Evolutionary conservation across 2,888 invertebrate species (phyloP), one percentile per base, ranked within the genome.

Genomic region (Xiphydria camelus): DNA sequence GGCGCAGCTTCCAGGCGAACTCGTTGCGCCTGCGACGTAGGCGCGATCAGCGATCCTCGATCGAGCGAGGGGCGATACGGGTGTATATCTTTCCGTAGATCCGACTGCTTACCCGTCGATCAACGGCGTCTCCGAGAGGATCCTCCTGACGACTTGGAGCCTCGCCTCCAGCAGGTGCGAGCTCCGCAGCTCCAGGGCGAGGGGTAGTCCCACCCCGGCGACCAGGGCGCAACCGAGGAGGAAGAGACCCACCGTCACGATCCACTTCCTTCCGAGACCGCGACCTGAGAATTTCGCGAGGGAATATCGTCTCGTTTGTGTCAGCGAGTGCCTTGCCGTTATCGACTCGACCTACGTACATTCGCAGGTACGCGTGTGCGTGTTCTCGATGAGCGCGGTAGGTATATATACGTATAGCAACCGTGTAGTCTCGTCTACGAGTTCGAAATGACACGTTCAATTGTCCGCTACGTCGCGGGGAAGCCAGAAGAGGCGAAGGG

Each of bases 151-250:
- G 33, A 82, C 82, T 31, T 80, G 75, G 29, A 82, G 65, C 7
- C 82, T 75, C 1, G 82, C 82, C 62, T 82, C 81, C 34, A 82
- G 60, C 35, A 82, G 64, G 19, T 81, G 81, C 0, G 82, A 82
- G 29, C 81, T 79, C 12, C 82, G 73, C 31, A 82, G 61, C 54
- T 82, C 82, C 14, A 82, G 62, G 1, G 80, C 82, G 43, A 82
- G 58, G 2, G 82, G 82, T 39, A 82, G 57, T 40, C 76, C 77
- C 15, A 77, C 70, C 5, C 76, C 76, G 12, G 73, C 71, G 14
- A 76, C 62, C 51, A 77, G 62, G 33, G 73, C 75, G 53, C 74
- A 74, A 12, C 66, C 73, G 4, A 75, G 57, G 22, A 75, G 66
- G 40, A 75, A 66, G 32, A 71, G 64, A 10, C 73, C 74, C 18